phyloP scores from a whole-genome alignment of 2,113 vertebrate species.

The Ceratotherium simum region DNA sequence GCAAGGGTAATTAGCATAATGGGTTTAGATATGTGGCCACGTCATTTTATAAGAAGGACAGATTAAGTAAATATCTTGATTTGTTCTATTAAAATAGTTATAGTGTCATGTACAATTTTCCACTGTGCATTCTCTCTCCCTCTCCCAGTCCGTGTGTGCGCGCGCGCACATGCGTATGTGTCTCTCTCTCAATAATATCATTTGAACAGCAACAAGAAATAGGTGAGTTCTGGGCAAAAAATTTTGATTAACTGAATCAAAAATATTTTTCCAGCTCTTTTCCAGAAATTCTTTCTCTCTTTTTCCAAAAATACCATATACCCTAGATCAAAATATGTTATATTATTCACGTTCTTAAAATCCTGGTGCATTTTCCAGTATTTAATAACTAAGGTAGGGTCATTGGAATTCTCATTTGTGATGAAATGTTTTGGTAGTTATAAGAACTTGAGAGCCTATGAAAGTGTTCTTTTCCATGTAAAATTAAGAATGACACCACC shows the following conservation, averaged over 20 bases:
- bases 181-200: background rate
- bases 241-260: background rate
- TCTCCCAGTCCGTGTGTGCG: background rate
- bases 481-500: background rate
- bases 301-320: background rate
- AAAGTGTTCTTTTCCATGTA: background rate
- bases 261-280: background rate
- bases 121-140: background rate
- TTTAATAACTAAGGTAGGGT: background rate
- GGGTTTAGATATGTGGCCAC: conserved; percentile 80
- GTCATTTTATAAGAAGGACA: conserved; percentile 88
- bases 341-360: background rate
- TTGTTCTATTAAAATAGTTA: conserved; percentile 86
- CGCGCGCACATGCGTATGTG: background rate
- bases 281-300: background rate
- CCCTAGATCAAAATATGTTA: background rate
- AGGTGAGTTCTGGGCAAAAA: background rate
- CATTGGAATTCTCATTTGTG: background rate
- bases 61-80: conserved; percentile 92
- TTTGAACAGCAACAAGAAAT: background rate
- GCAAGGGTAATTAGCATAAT: conserved; percentile 84
- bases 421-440: conserved; percentile 9
- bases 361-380: background rate
- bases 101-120: conserved; percentile 69
- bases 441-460: background rate